Evolutionary conservation across 2,888 invertebrate species (phyloP).

Genomic region (Drosophila recens): DNA sequence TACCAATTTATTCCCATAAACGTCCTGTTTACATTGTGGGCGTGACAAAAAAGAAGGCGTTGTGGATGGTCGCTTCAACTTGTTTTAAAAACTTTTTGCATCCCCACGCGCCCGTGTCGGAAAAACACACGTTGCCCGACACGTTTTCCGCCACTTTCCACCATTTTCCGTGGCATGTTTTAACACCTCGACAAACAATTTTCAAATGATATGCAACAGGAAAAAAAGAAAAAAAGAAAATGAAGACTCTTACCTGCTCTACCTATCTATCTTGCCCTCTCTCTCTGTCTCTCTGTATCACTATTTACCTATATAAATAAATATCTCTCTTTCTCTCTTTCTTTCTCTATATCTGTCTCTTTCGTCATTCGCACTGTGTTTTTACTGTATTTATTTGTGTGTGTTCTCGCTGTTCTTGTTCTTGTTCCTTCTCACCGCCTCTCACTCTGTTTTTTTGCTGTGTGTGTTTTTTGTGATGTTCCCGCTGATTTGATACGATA

Average conservation of each 20-base stretch:
- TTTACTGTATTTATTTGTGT: constrained; percentile 37
- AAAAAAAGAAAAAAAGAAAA: background rate
- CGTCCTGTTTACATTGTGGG: constrained; percentile 2
- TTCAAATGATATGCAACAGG: constrained; percentile 51
- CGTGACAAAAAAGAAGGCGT: background rate
- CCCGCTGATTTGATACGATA: constrained; percentile 7
- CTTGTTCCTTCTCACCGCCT: constrained; percentile 34
- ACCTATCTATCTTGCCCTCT: constrained; percentile 7
- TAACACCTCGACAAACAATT: constrained; percentile 57
- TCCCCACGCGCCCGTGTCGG: background rate
- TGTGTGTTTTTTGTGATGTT: constrained; percentile 19
- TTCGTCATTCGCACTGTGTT: constrained; percentile 45
- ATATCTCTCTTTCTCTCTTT: constrained; percentile 1
- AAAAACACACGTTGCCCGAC: constrained; percentile 16
- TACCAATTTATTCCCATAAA: constrained; percentile 20
- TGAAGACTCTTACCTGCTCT: constrained; percentile 14
- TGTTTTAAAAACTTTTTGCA: background rate
- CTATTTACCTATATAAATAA: background rate
- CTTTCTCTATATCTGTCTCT: constrained; percentile 20
- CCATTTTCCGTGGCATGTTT: constrained; percentile 49
- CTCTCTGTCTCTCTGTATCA: constrained; percentile 26
- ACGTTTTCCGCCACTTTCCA: constrained; percentile 24
- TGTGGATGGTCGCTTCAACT: constrained; percentile 5
- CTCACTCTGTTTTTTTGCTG: constrained; percentile 4
- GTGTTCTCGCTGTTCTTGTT: constrained; percentile 32